Percentiles rank a stretch among this genome's conserved stretches.
Evolutionary conservation across 37 sponge, comb jelly and placozoan genomes (phyloP).

Genomic region (Axinella damicornis): DNA sequence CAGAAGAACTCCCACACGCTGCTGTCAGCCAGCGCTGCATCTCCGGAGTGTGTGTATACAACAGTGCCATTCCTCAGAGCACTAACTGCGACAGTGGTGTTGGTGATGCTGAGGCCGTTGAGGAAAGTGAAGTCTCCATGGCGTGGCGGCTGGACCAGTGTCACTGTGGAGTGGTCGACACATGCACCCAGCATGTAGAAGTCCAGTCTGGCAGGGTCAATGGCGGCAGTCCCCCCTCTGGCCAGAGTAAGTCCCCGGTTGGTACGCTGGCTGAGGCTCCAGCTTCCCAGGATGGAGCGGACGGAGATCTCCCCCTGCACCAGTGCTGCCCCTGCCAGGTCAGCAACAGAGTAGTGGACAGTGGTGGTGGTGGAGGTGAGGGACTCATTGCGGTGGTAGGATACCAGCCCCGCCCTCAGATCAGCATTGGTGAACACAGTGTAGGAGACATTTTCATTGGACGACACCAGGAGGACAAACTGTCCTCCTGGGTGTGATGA

Average conservation of each 20-base stretch:
- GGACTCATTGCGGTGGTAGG: constrained; percentile 11
- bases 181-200: constrained; percentile 3
- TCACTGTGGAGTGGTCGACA: background rate
- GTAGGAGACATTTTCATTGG: background rate
- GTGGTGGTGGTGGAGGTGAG: background rate
- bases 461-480: no score
- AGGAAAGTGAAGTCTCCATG: constrained; percentile 12
- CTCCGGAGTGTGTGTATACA: constrained; percentile 12
- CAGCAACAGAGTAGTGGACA: constrained; percentile 28
- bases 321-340: background rate
- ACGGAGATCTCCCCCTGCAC: constrained; percentile 13
- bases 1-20: constrained; percentile 21
- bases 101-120: background rate
- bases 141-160: background rate
- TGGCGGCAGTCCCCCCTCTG: constrained; percentile 11
- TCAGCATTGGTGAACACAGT: constrained; percentile 41
- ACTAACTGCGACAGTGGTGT: background rate
- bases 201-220: background rate
- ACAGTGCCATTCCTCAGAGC: background rate
- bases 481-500: no score
- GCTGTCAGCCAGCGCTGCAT: background rate
- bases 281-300: background rate
- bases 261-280: constrained; percentile 14
- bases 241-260: constrained; percentile 1
- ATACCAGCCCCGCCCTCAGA: background rate